phyloP scores from a whole-genome alignment of 2,888 invertebrate genomes.

The Cylloceria caligata region DNA sequence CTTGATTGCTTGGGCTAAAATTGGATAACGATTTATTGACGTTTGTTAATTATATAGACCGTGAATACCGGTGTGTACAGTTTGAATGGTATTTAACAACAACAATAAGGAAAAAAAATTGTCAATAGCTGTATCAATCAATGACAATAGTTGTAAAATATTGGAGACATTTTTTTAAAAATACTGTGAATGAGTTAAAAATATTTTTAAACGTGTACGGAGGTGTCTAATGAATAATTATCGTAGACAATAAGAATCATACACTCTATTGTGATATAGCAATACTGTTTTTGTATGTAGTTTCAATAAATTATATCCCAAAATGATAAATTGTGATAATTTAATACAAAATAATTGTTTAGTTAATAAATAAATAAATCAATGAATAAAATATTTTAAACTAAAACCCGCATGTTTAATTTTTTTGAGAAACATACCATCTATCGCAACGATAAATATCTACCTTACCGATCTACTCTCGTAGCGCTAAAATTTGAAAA shows the following conservation, averaged over 20 bases:
- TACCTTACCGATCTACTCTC: not conserved
- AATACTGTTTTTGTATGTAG: slow-evolving; percentile 68
- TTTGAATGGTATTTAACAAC: slow-evolving; percentile 28
- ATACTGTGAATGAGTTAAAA: slow-evolving; percentile 55
- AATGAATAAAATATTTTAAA: not conserved
- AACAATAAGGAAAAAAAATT: no score
- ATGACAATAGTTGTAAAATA: slow-evolving; percentile 38
- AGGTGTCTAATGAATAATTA: slow-evolving; percentile 54
- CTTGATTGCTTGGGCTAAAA: not conserved
- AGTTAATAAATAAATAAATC: slow-evolving; percentile 5
- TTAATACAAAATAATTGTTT: not conserved
- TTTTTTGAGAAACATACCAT: not conserved
- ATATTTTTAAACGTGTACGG: slow-evolving; percentile 48
- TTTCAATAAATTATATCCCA: slow-evolving; percentile 64
- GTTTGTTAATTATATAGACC: slow-evolving; percentile 36
- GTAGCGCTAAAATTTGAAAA: not conserved
- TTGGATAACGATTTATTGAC: slow-evolving; percentile 29
- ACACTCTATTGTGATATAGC: slow-evolving; percentile 69
- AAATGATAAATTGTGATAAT: slow-evolving; percentile 2
- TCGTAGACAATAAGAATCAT: slow-evolving; percentile 51
- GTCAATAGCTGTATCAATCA: slow-evolving; percentile 28
- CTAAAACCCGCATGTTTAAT: no score
- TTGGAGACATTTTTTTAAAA: slow-evolving; percentile 49
- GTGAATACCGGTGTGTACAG: slow-evolving; percentile 47
- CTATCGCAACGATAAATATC: not conserved